phyloP scores from a whole-genome alignment of 1,140 invertebrate species.

The Sminthurides bifidus region DNA sequence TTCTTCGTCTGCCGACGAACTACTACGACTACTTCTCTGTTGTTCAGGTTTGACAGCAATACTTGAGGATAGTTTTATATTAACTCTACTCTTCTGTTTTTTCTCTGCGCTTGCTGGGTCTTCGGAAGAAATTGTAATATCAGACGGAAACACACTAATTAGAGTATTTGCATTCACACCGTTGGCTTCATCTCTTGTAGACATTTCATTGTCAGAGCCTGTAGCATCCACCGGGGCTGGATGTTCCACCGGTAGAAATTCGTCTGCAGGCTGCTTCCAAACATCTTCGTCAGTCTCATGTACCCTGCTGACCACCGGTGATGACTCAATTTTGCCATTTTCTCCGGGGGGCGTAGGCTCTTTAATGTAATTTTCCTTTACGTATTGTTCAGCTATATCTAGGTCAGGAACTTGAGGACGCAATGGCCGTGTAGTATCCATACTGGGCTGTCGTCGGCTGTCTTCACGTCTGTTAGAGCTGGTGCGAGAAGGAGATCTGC shows the following conservation, averaged over 20 bases:
- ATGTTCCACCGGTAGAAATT: conserved; percentile 17
- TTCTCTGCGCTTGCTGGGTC: not conserved
- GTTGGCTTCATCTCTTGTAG: not conserved
- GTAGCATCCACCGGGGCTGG: too few species aligned
- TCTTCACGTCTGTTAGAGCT: not conserved
- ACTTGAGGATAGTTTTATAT: conserved; percentile 26
- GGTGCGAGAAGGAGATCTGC: not conserved
- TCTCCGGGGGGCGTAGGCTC: conserved; percentile 17
- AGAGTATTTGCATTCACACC: not conserved
- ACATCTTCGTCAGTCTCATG: conserved; percentile 12
- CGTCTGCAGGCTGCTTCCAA: conserved; percentile 20
- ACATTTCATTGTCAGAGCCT: too few species aligned
- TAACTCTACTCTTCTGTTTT: conserved; percentile 27
- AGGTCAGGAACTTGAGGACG: conserved; percentile 2
- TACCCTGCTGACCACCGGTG: not conserved
- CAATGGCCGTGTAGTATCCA: conserved; percentile 2
- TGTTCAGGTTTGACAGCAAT: conserved; percentile 19
- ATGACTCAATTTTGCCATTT: not conserved
- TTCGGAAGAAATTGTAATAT: not conserved
- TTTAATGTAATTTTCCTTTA: not conserved
- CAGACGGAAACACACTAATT: not conserved
- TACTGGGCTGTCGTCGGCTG: too few species aligned
- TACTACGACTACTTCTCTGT: conserved; percentile 13
- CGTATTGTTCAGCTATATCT: not conserved
- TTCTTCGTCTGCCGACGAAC: conserved; percentile 18